Base-by-base conservation (phyloP, 2,113 vertebrate genomes). In the Lophius piscatorius region DNA sequence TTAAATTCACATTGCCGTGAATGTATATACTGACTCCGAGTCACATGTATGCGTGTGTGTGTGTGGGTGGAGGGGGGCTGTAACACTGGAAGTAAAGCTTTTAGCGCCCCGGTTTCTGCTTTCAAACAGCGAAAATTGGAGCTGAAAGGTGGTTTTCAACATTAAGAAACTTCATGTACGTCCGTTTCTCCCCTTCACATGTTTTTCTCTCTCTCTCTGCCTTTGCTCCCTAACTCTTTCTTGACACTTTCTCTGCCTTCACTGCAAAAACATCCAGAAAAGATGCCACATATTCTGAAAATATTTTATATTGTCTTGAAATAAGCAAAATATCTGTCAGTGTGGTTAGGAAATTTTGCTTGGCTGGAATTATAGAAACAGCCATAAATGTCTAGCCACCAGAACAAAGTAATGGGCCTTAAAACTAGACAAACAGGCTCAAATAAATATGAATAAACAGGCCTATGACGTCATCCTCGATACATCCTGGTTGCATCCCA, bases 51-150 rank as follows among this genome's bases (percentile, higher is more conserved):
- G 42, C 58, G 44, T 35, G 48, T 41, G 29, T 23, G 50, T 52
- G 58, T 21, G 56, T 18, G 57, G 40, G 58, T 21, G 46, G n/a
- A 3, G 47, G 6, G 55, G 50, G 69, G 55, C 11, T 68, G 38
- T 63, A 66, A 67, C 56, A 61, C 29, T 48, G 41, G 18, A 10
- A 12, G 18, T 29, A 70, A 77, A 79, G 56, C 87, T 85, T 80
- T 87, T 65, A 88, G 67, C 76, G 74, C 54, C 57, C 63, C 61
- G 62, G 64, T 70, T 67, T 86, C 85, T 78, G 81, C 81, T 78
- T 79, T 86, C 91, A 87, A 83, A 82, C 86, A 70, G 90, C 72
- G 89, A 87, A 90, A 88, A 92, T 85, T 89, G 83, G 75, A 80
- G 80, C 77, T 88, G 84, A 85, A 88, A 89, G 89, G 70, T 88